Evolutionary conservation across 53 echinoderm and acorn worm species (phyloP), one percentile per base, ranked within the genome.

Genomic region (Astropecten irregularis): DNA sequence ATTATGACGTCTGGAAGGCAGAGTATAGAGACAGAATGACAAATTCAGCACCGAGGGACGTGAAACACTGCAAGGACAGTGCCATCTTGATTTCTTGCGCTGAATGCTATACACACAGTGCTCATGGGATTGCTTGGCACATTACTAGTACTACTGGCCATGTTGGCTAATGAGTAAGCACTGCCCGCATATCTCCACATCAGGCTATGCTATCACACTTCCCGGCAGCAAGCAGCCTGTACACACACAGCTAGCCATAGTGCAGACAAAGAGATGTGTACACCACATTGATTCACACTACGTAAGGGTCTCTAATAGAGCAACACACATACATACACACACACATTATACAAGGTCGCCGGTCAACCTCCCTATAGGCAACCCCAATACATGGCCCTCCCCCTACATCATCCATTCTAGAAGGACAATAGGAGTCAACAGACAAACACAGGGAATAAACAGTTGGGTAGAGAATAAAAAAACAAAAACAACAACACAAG

Each of bases 231-330:
- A 42, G 11, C 42, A 66, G 34, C 18, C 27, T 14, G 32, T 61
- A 28, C 66, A 66, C 66, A 66, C 66, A 35, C 40, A 36, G 66
- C 66, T 22, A 21, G 36, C 40, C 60, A n/a, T 28, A 49, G 60
- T 40, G 42, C 62, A 62, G 79, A 79, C 79, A 62, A 79, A 79
- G 79, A 59, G 79, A 79, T 46, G 79, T 79, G 61, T 79, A 22
- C 60, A 61, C 9, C 77, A 77, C 61, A 77, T 77, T 77, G 77
- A 77, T 33, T 79, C 79, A 63, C 60, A 61, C 79, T 62, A 79
- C 61, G 40, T 32, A 77, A 55, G 68, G n/a, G 77, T 68, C 76
- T 42, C 69, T 70, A 88, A 70, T 82, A 70, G 54, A 47, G 49
- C 82, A 42, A 42, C 42, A 42, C 42, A 42, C n/a, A n/a, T n/a